Base-by-base conservation (phyloP, 1,140 invertebrate genomes). In the Saxidomus purpurata region DNA sequence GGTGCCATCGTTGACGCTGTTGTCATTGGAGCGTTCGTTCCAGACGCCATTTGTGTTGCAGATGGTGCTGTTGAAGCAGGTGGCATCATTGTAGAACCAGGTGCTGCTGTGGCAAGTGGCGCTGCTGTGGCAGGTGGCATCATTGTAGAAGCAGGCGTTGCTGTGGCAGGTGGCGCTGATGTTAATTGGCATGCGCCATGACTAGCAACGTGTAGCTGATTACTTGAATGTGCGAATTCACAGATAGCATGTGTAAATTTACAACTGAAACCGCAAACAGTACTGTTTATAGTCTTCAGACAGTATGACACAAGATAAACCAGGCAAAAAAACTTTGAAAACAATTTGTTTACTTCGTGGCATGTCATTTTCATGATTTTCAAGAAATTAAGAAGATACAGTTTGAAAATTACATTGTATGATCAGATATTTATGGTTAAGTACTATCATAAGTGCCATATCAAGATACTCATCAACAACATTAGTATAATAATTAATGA, bases 231-330 rank as follows among this genome's bases (percentile, higher is more conserved):
- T 40, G 22, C 19, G 25, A 47, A 49, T n/a, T 77, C 74, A 22
- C 74, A 77, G 40, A 77, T 28, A 4, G 74, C 74, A n/a, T 77
- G 74, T 9, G 74, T 77, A 28, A 77, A 77, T 31, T 47, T 40
- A 49, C 74, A 77, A 52, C 74, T 77, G 74, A 40, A 77, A 77
- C 17, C 49, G 36, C 11, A 74, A 52, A 15, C 4, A 31, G 43
- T 43, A 43, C 43, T 8, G 43, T 15, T 43, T 43, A 43, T 4
- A 43, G n/a, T 43, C 4, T 43, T 43, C 4, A 43, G 15, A 43
- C 15, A 43, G 15, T 8, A 43, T 43, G 43, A 43, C 15, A 43
- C n/a, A 43, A 43, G 6, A 43, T 43, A 43, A 43, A 43, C 15
- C 4, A 43, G 15, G 6, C 4, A 15, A 43, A 4, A 43, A 43